phyloP scores from a whole-genome alignment of 2,888 invertebrate genomes.

The Podotricha telesiphe region DNA sequence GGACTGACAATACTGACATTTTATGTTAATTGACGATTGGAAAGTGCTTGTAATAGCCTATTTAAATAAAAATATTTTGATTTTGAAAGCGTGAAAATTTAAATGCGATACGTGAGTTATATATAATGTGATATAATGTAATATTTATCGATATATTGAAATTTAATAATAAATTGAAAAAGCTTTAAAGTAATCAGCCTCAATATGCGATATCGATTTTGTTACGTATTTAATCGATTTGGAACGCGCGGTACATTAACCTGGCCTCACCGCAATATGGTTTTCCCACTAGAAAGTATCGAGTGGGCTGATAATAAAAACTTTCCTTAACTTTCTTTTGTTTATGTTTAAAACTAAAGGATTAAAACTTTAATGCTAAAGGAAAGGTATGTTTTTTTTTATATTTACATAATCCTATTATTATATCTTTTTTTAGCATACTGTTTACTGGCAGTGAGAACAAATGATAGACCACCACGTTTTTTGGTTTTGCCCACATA shows the following conservation, averaged over 20 bases:
- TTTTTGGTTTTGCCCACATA: too few relatives aligned
- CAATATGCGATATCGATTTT: neutral
- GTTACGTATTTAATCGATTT: conserved; percentile 12
- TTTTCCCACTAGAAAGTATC: conserved; percentile 16
- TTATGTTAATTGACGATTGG: too few relatives aligned
- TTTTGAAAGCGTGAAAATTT: too few relatives aligned
- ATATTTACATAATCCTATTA: too few relatives aligned
- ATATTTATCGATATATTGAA: neutral
- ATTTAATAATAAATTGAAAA: neutral
- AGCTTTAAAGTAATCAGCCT: neutral
- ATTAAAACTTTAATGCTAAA: neutral
- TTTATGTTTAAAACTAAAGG: neutral
- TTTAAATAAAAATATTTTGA: too few relatives aligned
- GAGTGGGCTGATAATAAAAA: neutral
- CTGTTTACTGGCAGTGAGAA: too few relatives aligned
- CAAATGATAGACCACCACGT: too few relatives aligned
- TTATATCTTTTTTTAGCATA: too few relatives aligned
- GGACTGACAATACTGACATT: too few relatives aligned
- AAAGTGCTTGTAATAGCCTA: too few relatives aligned
- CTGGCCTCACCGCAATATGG: neutral
- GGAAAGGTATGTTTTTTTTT: neutral
- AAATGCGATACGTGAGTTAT: too few relatives aligned
- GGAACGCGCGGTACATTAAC: conserved; percentile 5
- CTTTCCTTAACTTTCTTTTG: conserved; percentile 13
- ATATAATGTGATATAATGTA: too few relatives aligned